Conservation (phyloP, 2,888 invertebrate species). For the Drosophila fulvimacula region DNA sequence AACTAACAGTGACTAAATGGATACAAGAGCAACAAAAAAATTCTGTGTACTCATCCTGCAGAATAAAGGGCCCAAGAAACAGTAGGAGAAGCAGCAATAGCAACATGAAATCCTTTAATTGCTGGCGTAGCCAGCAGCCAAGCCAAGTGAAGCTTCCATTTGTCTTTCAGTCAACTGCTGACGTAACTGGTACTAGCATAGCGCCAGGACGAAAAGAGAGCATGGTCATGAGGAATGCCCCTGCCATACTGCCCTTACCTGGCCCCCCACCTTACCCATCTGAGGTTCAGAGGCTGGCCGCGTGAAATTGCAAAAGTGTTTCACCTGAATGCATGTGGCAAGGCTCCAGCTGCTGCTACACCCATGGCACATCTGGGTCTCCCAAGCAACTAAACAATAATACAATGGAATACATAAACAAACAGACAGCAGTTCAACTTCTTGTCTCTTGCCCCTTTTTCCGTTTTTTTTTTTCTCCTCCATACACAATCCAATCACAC, state of each 20-base stretch:
- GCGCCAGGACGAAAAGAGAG: not conserved
- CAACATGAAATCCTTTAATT: conserved; percentile 82
- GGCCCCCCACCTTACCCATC: not conserved
- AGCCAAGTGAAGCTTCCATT: conserved; percentile 77
- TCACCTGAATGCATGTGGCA: conserved; percentile 76
- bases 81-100: conserved; percentile 19
- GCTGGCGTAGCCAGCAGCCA: conserved; percentile 73
- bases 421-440: conserved; percentile 13
- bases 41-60: conserved; percentile 30
- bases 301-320: conserved; percentile 82
- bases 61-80: conserved; percentile 4
- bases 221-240: not conserved
- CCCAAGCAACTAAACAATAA: conserved; percentile 49
- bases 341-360: conserved; percentile 40
- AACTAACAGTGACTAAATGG: conserved; percentile 77
- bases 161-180: conserved; percentile 73
- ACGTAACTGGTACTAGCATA: conserved; percentile 30
- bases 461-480: not conserved
- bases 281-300: conserved; percentile 51
- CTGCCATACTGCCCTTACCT: not conserved
- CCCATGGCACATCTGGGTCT: conserved; percentile 40
- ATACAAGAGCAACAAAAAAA: conserved; percentile 54
- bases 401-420: conserved; percentile 40
- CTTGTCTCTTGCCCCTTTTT: not conserved
- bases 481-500: conserved; percentile 18